A percentile compares a stretch with the other conserved stretches of the same genome.
Evolutionary conservation across 2,797 vertebrate genomes (phyloP).

Genomic region (Mormyrus proboscirostris): DNA sequence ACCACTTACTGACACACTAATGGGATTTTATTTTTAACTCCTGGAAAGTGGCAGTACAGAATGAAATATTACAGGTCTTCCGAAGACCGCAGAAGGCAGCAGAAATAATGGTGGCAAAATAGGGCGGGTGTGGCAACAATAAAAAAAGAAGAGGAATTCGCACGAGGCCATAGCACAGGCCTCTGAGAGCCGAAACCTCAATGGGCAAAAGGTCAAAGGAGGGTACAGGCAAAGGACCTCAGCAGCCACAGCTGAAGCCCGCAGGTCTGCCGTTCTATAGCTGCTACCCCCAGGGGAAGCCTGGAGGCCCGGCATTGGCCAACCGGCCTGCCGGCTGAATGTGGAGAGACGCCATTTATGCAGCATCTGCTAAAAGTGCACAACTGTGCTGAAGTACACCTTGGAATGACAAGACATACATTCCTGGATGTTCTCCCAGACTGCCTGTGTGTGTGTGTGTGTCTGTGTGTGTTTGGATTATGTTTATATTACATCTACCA

Average conservation of each 20-base stretch:
- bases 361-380: not conserved
- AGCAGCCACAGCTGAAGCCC: not conserved
- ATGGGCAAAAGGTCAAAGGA: not conserved
- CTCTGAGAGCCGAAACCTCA: not conserved
- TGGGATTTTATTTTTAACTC: not conserved
- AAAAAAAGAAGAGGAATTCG: not conserved
- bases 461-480: not conserved
- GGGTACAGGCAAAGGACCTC: not conserved
- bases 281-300: not conserved
- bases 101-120: not conserved
- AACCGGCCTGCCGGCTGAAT: not conserved
- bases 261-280: not conserved
- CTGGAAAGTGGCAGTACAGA: not conserved
- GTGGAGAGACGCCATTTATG: not conserved
- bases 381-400: not conserved
- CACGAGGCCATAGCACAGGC: not conserved
- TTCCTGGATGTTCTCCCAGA: not conserved
- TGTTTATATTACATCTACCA: not conserved
- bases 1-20: not conserved
- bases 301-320: not conserved
- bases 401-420: not conserved
- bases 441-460: not conserved
- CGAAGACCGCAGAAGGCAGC: not conserved
- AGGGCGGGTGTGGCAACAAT: not conserved
- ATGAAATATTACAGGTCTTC: not conserved